A percentile compares a stretch with the other conserved stretches of the same genome.
These are phyloP conservation scores for Alligator sinensis DNA, from an alignment of 2,113 vertebrate genomes.

Conservation along the genomic window DNA sequence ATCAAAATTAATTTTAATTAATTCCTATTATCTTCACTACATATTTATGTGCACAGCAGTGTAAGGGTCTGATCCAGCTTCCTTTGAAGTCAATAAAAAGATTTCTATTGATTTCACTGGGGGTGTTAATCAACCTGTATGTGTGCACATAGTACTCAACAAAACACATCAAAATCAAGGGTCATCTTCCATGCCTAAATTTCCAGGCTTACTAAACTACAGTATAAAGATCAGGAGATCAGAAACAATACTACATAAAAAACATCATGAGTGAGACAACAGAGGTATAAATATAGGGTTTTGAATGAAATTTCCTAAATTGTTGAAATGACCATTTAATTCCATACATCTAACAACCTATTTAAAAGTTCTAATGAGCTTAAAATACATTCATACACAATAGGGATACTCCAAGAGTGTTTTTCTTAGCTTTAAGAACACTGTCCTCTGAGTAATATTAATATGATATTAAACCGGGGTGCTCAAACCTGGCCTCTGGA, in stretches of 20 bases:
- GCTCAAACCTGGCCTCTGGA: too few relatives aligned
- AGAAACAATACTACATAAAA: neutral
- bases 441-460: neutral
- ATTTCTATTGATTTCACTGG: neutral
- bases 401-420: neutral
- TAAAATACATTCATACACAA: neutral
- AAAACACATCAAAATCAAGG: neutral
- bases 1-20: neutral
- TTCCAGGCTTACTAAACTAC: neutral
- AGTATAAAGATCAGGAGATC: neutral
- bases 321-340: neutral
- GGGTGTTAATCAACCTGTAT: neutral
- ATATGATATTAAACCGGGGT: neutral
- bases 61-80: accelerated
- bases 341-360: neutral
- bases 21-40: neutral
- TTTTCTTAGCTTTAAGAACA: neutral
- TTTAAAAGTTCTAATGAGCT: neutral
- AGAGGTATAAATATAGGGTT: neutral
- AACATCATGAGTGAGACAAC: neutral
- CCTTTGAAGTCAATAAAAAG: neutral
- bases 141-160: neutral
- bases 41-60: neutral
- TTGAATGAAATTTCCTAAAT: neutral
- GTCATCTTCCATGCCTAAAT: neutral